These are phyloP conservation scores for Bolborhynchus lineola DNA, from an alignment of 2,113 vertebrate species.

Conservation along the genomic window DNA sequence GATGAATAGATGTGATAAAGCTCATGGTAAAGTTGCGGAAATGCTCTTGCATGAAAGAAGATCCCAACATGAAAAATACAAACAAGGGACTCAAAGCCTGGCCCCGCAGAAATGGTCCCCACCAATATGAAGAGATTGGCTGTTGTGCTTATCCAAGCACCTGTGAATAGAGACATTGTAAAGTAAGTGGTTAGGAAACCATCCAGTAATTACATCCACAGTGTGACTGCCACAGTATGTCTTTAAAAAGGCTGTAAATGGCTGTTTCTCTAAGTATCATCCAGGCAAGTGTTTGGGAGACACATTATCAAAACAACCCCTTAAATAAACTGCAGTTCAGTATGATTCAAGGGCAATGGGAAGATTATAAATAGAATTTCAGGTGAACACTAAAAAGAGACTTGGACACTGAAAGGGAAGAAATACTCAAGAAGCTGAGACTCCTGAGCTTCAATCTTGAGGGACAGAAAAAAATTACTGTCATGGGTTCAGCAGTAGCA, in stretches of 20 bases:
- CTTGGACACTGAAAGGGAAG: not conserved
- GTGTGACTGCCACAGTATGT: not conserved
- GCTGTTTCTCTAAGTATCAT: not conserved
- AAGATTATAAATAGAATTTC: not conserved
- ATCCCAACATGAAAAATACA: not conserved
- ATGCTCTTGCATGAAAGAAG: not conserved
- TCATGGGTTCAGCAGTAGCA: no score
- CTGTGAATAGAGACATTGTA: not conserved
- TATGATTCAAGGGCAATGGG: not conserved
- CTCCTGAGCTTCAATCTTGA: not conserved
- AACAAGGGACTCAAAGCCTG: not conserved
- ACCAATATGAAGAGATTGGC: accelerated
- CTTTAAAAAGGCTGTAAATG: not conserved
- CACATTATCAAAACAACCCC: not conserved
- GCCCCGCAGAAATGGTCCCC: not conserved
- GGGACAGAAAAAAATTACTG: not conserved
- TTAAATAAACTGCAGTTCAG: not conserved
- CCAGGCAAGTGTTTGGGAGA: not conserved
- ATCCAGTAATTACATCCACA: not conserved
- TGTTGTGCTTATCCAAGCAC: not conserved
- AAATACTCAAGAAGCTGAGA: not conserved
- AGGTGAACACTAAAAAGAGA: not conserved
- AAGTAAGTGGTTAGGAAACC: not conserved
- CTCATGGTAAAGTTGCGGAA: not conserved
- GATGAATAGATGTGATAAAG: not conserved